A percentile compares a stretch with the other conserved stretches of the same genome.
These are phyloP conservation scores for Chouioia cunea DNA, from an alignment of 2,888 invertebrate genomes.

Conservation along the genomic window DNA sequence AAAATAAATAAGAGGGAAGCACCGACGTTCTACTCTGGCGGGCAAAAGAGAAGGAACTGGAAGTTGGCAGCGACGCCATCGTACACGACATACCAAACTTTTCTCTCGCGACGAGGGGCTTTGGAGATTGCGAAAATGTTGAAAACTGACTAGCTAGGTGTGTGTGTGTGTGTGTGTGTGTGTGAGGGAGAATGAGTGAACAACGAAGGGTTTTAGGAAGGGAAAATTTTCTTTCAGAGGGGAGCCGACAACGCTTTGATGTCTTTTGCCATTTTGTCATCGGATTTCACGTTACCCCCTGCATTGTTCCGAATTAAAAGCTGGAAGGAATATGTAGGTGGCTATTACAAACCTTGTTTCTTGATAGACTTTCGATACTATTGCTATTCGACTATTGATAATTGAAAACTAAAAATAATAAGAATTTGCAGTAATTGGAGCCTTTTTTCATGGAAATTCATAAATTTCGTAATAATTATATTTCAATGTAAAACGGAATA, in stretches of 20 bases:
- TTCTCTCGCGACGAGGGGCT: slow-evolving; percentile 28
- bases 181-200: background rate
- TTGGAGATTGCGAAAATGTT: slow-evolving; percentile 43
- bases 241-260: slow-evolving; percentile 44
- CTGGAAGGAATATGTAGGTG: slow-evolving; percentile 17
- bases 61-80: slow-evolving; percentile 42
- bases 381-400: background rate
- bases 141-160: slow-evolving; percentile 35
- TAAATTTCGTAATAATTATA: no score
- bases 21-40: background rate
- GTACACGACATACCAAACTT: slow-evolving; percentile 23
- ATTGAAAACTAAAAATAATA: background rate
- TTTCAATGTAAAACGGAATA: no score
- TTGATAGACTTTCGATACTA: background rate
- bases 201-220: slow-evolving; percentile 24
- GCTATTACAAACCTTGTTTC: no score
- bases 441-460: background rate
- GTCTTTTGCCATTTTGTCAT: slow-evolving; percentile 53
- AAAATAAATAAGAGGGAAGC: slow-evolving; percentile 37
- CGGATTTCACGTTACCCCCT: slow-evolving; percentile 35
- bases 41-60: slow-evolving; percentile 21
- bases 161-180: slow-evolving; percentile 12
- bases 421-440: background rate
- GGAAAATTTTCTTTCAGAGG: slow-evolving; percentile 46
- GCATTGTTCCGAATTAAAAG: slow-evolving; percentile 41